A percentile compares a stretch with the other conserved stretches of the same genome.
These are phyloP conservation scores for Cynodonichthys magdalenae DNA, from an alignment of 2,797 vertebrate species.

Conservation along the genomic window DNA sequence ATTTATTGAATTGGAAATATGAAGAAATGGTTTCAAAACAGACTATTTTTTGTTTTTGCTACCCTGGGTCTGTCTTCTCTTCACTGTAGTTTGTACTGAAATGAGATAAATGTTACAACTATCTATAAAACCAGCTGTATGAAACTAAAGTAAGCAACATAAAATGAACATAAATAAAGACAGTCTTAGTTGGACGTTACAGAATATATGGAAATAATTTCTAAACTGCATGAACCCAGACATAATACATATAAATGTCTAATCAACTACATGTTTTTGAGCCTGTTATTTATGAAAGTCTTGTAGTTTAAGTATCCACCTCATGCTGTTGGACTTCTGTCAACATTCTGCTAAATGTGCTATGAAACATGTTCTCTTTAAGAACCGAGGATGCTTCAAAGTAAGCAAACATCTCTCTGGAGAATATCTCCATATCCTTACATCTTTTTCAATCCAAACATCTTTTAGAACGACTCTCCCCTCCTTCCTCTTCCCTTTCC, in stretches of 20 bases:
- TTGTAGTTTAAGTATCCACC: neutral
- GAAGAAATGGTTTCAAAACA: too few species aligned
- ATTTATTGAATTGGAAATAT: too few species aligned
- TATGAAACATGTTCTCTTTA: constrained; percentile 39
- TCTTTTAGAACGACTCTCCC: constrained; percentile 51
- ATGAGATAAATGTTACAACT: too few species aligned
- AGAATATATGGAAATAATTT: constrained; percentile 14
- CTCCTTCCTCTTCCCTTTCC: constrained; percentile 16
- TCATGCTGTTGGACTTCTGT: constrained; percentile 19
- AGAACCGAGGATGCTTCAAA: constrained; percentile 39
- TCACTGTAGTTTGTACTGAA: too few species aligned
- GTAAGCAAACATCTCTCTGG: constrained; percentile 35
- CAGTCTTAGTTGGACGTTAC: constrained; percentile 5
- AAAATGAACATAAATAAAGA: too few species aligned
- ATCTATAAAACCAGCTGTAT: too few species aligned
- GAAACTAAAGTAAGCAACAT: too few species aligned
- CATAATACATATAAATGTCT: constrained; percentile 24
- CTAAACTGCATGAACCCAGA: constrained; percentile 11
- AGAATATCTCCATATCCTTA: constrained; percentile 47
- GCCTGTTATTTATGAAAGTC: constrained; percentile 17
- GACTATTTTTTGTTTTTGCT: too few species aligned
- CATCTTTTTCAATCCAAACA: constrained; percentile 44
- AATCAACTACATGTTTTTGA: constrained; percentile 19
- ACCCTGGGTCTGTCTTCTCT: too few species aligned
- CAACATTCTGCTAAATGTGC: constrained; percentile 33